Base-by-base conservation (phyloP, 2,888 invertebrate genomes). In the Xanthia togata region DNA sequence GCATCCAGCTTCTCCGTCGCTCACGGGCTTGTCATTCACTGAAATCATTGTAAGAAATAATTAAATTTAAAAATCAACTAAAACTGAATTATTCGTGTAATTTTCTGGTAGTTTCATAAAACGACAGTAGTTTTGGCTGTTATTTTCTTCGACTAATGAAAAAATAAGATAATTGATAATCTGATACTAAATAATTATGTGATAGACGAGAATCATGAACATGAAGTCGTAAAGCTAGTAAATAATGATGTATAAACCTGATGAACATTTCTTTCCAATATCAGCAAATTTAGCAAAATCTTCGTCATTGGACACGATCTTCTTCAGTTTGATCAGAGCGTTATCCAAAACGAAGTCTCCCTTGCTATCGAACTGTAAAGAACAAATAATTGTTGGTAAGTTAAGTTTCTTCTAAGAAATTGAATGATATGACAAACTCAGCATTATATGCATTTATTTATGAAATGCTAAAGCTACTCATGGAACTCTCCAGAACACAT, bases 1-100 rank as follows among this genome's bases (percentile, higher is more conserved):
- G 67, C 93, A 93, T 4, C 93, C 93, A 35, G 91, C 90, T 2
- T 86, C 89, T 5, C 90, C 91, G 23, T 93, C 93, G 31, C 75
- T 83, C 0, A 93, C 93, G 17, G 87, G 53, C 75, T 90, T 76
- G 0, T 87, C 82, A 60, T 89, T 89, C 8, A 91, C 91, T 90
- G 86, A 44, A 74, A 86, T 31, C 17, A 72, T 23, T 2, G 70
- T 0, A 70, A 35, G 9, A 60, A 60, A 64, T n/a, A 55, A 55
- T 17, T 20, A 44, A 53, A 41, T 47, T 17, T 20, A 47, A 50
- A 50, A 50, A 6, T 6, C 20, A 50, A 50, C 20, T 8, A 50
- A 20, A 20, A 50, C 8, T 23, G 6, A 50, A 53, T 53, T 53
- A 53, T 23, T 23, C 14, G 23, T 53, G 53, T 53, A 23, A 23